Conservation (phyloP, 2,113 vertebrate genomes). For the Leuciscus idus region DNA sequence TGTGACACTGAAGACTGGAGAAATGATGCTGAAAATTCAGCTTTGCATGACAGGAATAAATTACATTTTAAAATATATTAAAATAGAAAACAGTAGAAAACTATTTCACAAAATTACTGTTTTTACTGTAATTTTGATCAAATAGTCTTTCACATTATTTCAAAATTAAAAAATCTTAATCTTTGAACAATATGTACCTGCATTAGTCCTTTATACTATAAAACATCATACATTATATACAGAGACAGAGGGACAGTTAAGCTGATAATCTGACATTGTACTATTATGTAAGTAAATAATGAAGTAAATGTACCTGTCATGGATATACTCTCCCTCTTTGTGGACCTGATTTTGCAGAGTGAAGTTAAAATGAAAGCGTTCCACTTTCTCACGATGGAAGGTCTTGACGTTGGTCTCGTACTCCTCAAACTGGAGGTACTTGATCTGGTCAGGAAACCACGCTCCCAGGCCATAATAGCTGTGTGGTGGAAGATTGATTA, state of each 20-base stretch:
- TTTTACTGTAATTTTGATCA: background rate
- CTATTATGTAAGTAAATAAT: background rate
- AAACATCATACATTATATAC: background rate
- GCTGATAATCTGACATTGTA: slow-evolving; percentile 36
- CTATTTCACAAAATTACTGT: background rate
- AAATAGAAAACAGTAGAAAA: background rate
- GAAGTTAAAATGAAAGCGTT: slow-evolving; percentile 93
- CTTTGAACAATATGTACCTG: background rate
- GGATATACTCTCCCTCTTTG: slow-evolving; percentile 86
- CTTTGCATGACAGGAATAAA: background rate
- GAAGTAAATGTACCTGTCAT: slow-evolving; percentile 82
- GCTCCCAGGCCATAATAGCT: slow-evolving; percentile 96
- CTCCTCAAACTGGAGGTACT: slow-evolving; percentile 90
- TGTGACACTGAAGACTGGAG: background rate
- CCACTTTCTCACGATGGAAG: slow-evolving; percentile 85
- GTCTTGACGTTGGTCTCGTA: slow-evolving; percentile 86
- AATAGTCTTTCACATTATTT: background rate
- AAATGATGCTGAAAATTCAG: background rate
- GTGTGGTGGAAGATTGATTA: slow-evolving; percentile 15
- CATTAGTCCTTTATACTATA: background rate
- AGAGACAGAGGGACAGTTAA: background rate
- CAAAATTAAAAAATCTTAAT: background rate
- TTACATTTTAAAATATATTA: no score
- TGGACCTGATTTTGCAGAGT: slow-evolving; percentile 96
- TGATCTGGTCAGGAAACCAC: slow-evolving; percentile 99